Evolutionary conservation across 2,113 vertebrate genomes (phyloP).

Genomic region (Nesoenas mayeri): DNA sequence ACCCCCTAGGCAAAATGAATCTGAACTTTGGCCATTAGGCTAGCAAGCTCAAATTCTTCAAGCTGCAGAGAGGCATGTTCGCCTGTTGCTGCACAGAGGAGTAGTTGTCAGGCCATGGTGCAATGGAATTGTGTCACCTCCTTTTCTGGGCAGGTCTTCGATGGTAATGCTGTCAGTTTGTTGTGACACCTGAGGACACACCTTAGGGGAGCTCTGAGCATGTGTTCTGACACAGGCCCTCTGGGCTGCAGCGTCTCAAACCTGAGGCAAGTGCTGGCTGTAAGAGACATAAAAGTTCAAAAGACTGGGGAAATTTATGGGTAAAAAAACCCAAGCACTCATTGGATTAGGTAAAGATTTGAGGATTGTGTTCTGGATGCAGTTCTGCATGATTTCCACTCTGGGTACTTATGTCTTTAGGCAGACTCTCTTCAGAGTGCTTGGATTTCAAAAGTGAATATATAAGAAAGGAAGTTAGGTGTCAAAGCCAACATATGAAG

Average conservation of each 20-base stretch:
- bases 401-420: neutral
- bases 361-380: neutral
- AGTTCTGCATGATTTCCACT: neutral
- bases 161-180: neutral
- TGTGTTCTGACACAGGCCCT: no score
- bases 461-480: neutral
- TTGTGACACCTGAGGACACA: neutral
- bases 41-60: neutral
- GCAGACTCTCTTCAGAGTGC: neutral
- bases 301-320: neutral
- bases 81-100: fast-evolving
- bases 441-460: neutral
- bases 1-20: neutral
- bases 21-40: neutral
- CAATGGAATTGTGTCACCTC: neutral
- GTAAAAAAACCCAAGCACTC: neutral
- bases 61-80: neutral
- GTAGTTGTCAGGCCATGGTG: neutral
- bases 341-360: neutral
- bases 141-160: neutral
- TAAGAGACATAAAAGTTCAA: neutral
- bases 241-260: neutral
- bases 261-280: neutral
- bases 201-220: fast-evolving
- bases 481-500: neutral